These are phyloP conservation scores for Aphaenogaster floridana DNA, from an alignment of 1,140 invertebrate species.

Conservation along the genomic window DNA sequence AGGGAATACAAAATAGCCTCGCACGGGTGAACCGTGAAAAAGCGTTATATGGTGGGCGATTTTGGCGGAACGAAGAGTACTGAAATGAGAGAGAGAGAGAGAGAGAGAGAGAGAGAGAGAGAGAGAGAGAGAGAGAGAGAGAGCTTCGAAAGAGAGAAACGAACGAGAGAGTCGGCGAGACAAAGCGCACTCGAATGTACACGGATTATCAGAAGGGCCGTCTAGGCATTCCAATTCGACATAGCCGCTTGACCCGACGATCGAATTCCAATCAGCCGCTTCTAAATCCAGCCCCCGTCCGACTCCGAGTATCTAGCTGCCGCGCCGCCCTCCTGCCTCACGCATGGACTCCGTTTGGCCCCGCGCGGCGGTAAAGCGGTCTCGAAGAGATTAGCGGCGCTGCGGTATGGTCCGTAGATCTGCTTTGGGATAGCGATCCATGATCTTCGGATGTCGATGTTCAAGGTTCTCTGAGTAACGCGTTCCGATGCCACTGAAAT, in stretches of 20 bases:
- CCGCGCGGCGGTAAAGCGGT: conserved; percentile 37
- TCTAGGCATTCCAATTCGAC: conserved; percentile 77
- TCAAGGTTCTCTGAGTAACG: not conserved
- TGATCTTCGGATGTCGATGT: conserved; percentile 18
- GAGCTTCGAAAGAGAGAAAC: conserved; percentile 24
- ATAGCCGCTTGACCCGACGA: conserved; percentile 76
- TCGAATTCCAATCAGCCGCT: conserved; percentile 80
- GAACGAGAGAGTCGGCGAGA: conserved; percentile 32
- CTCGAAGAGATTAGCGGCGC: conserved; percentile 67
- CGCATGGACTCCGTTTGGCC: conserved; percentile 30
- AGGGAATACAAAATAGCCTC: conserved; percentile 1
- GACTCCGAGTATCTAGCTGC: conserved; percentile 1
- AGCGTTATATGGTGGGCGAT: not conserved
- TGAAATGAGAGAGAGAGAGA: not conserved
- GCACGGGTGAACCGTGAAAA: not conserved
- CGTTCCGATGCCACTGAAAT: not conserved
- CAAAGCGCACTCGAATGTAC: conserved; percentile 55
- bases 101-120: too few species aligned
- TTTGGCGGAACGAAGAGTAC: conserved; percentile 8
- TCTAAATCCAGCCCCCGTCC: conserved; percentile 55
- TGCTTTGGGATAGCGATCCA: conserved; percentile 19
- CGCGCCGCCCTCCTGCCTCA: not conserved
- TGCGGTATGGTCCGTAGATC: conserved; percentile 40
- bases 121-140: too few species aligned
- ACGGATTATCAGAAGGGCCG: conserved; percentile 68